Evolutionary conservation across 2,113 vertebrate genomes (phyloP).

Genomic region (Pelusios castaneus): DNA sequence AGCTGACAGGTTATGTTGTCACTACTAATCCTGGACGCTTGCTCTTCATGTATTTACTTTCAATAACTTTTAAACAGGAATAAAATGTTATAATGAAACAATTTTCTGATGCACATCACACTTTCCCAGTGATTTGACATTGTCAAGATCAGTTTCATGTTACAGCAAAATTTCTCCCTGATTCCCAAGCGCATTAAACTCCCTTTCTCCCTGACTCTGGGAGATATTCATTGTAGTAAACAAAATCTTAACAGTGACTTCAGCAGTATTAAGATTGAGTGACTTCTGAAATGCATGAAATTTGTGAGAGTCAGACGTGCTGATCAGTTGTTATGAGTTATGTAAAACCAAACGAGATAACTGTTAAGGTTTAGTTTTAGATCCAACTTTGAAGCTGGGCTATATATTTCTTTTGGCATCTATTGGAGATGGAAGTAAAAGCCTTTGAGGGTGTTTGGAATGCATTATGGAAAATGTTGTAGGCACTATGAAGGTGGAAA

Average conservation of each 20-base stretch:
- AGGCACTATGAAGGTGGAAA: neutral
- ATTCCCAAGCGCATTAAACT: neutral
- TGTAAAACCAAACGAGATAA: neutral
- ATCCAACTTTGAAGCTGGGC: neutral
- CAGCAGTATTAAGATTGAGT: neutral
- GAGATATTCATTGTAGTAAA: neutral
- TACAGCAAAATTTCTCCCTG: neutral
- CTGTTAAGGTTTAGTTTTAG: neutral
- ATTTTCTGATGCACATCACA: no score
- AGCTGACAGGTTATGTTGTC: neutral
- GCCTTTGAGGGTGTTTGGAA: neutral
- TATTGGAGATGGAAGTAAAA: neutral
- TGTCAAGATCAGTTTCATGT: no score
- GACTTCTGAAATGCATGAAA: neutral
- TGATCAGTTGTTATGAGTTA: neutral
- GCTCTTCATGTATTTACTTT: neutral
- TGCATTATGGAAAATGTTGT: neutral
- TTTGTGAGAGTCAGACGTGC: neutral
- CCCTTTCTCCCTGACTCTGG: neutral
- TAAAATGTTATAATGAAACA: no score
- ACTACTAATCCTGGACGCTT: neutral
- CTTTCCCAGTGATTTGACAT: no score
- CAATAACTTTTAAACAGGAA: neutral
- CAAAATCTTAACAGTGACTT: neutral
- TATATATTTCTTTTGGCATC: neutral